Percentiles rank a stretch among this genome's conserved stretches.
These are phyloP conservation scores for Caenorhabditis inopinata DNA, from an alignment of 1,140 invertebrate species.

Conservation along the genomic window DNA sequence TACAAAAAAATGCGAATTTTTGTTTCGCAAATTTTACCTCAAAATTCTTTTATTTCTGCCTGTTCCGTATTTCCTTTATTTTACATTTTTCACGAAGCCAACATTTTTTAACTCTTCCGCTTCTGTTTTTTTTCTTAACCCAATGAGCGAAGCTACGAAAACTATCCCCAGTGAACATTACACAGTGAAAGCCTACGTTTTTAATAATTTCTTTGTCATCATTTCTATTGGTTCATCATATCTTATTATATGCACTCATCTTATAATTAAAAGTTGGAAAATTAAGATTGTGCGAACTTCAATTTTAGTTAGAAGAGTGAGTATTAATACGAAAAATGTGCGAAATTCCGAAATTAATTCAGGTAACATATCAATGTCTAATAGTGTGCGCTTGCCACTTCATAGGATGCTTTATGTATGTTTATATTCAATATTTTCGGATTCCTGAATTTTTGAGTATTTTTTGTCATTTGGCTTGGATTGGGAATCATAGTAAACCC, in stretches of 20 bases:
- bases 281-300: not conserved
- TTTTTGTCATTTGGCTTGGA: slow-evolving; percentile 12
- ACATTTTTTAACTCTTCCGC: not conserved
- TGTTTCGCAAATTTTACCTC: not conserved
- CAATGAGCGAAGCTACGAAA: not conserved
- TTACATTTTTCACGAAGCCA: slow-evolving; percentile 9
- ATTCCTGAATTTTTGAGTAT: not conserved
- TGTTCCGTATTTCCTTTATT: slow-evolving; percentile 7
- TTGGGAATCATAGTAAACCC: slow-evolving; percentile 23
- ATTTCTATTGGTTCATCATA: not conserved
- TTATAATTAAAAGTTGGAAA: not conserved
- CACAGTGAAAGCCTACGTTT: not conserved
- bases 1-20: not conserved
- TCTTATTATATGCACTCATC: not conserved
- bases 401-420: slow-evolving; percentile 3
- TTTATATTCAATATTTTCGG: slow-evolving; percentile 11
- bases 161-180: not conserved
- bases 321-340: not conserved
- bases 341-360: no score
- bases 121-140: not conserved
- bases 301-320: not conserved
- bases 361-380: not conserved
- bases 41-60: not conserved
- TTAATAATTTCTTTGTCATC: slow-evolving; percentile 27
- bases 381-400: slow-evolving; percentile 4